Conservation (phyloP, 1,140 invertebrate species). For the Trissolcus basalis region DNA sequence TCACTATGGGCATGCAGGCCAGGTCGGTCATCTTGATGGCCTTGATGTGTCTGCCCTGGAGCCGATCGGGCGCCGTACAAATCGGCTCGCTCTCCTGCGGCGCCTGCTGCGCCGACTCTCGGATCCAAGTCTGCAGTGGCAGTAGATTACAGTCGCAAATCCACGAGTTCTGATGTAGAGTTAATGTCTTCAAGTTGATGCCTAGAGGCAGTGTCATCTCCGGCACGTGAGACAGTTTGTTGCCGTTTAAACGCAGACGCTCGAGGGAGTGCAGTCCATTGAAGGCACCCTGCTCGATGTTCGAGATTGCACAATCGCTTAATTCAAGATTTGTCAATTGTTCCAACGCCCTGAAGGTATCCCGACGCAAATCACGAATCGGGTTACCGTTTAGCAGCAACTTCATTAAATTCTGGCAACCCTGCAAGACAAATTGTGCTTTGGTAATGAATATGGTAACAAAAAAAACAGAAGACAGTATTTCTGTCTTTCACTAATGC, state of each 20-base stretch:
- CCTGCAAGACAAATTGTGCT: slow-evolving; percentile 71
- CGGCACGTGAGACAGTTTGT: slow-evolving; percentile 79
- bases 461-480: not conserved
- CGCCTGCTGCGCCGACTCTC: slow-evolving; percentile 80
- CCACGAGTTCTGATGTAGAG: slow-evolving; percentile 92
- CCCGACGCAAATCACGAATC: slow-evolving; percentile 81
- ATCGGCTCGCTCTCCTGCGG: slow-evolving; percentile 79
- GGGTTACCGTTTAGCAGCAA: slow-evolving; percentile 88
- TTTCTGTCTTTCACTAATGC: not conserved
- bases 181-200: slow-evolving; percentile 84
- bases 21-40: slow-evolving; percentile 83
- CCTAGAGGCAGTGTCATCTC: slow-evolving; percentile 77
- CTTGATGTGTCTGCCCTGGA: slow-evolving; percentile 82
- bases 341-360: slow-evolving; percentile 85
- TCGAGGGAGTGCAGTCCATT: slow-evolving; percentile 87
- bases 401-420: slow-evolving; percentile 86
- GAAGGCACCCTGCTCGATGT: slow-evolving; percentile 88
- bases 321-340: slow-evolving; percentile 88
- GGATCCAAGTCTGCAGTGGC: slow-evolving; percentile 86
- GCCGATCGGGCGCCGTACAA: slow-evolving; percentile 82
- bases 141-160: slow-evolving; percentile 89
- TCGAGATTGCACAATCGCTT: slow-evolving; percentile 85
- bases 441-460: not conserved
- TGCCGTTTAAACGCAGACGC: slow-evolving; percentile 80
- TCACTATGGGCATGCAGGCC: slow-evolving; percentile 88